These are phyloP conservation scores for Taenaris catops DNA, from an alignment of 2,888 invertebrate genomes.

Conservation along the genomic window DNA sequence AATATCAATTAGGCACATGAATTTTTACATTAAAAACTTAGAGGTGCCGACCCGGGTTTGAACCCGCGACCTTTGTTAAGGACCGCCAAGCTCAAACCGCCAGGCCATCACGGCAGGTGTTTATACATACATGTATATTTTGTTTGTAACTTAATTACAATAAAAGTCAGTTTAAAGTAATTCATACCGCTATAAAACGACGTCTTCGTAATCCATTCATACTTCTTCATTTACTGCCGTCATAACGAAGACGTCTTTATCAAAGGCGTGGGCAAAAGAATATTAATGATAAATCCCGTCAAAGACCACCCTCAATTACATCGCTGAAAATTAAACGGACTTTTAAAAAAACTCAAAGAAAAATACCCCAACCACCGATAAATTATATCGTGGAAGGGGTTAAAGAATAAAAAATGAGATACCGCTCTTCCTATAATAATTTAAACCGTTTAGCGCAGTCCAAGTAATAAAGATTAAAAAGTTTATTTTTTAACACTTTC, in stretches of 20 bases:
- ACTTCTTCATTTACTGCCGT: constrained; percentile 6
- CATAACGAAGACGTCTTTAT: constrained; percentile 12
- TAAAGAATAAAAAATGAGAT: constrained; percentile 67
- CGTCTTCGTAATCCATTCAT: constrained; percentile 9
- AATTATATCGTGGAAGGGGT: constrained; percentile 63
- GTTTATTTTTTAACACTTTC: constrained; percentile 80
- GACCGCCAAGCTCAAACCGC: too few species aligned
- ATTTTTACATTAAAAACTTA: too few species aligned
- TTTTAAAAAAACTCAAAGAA: constrained; percentile 58
- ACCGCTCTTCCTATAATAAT: constrained; percentile 71
- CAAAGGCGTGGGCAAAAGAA: constrained; percentile 31
- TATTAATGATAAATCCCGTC: constrained; percentile 33
- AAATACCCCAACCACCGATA: constrained; percentile 57
- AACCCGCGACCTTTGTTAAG: too few species aligned
- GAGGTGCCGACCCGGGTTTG: too few species aligned
- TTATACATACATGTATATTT: too few species aligned
- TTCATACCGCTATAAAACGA: not conserved
- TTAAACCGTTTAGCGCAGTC: constrained; percentile 76
- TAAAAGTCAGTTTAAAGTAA: not conserved
- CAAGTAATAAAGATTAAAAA: constrained; percentile 79
- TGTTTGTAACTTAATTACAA: too few species aligned
- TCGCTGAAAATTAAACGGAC: constrained; percentile 55
- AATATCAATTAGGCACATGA: too few species aligned
- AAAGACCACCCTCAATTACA: constrained; percentile 58
- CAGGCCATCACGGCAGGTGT: too few species aligned